phyloP scores from a whole-genome alignment of 2,888 invertebrate genomes.

The Epinotia demarniana region DNA sequence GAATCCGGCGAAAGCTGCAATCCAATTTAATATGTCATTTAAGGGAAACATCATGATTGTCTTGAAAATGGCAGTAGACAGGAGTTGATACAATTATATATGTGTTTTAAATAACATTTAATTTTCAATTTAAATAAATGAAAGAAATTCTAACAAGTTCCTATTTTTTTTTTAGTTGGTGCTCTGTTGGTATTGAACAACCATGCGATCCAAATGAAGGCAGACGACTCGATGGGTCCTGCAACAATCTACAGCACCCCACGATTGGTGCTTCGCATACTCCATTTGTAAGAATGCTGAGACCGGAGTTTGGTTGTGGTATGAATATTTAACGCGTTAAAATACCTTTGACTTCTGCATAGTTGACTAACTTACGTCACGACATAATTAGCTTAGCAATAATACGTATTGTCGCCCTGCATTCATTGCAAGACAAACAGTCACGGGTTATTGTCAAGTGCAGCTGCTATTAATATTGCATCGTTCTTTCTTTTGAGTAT shows the following conservation, averaged over 20 bases:
- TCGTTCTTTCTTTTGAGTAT: neutral
- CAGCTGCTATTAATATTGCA: neutral
- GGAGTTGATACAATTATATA: no score
- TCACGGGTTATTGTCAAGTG: neutral
- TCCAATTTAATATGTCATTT: no score
- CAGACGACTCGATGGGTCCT: conserved; percentile 24
- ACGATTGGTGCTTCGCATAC: conserved; percentile 15
- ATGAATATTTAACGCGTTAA: neutral
- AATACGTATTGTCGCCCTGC: no score
- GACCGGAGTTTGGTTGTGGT: conserved; percentile 15
- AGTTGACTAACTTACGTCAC: no score
- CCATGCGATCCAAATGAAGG: conserved; percentile 26
- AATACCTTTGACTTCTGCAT: neutral
- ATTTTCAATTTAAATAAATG: no score
- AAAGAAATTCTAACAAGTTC: no score
- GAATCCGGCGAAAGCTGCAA: no score
- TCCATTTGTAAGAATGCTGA: conserved; percentile 18
- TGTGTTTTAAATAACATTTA: no score
- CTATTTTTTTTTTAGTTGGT: conserved; percentile 13
- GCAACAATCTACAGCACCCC: conserved; percentile 23
- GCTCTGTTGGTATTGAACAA: neutral
- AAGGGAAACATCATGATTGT: no score
- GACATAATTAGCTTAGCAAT: no score
- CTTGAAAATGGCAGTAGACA: no score
- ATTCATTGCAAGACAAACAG: neutral